Conservation (phyloP, 2,113 vertebrate genomes). For the Oenanthe oenanthe region DNA sequence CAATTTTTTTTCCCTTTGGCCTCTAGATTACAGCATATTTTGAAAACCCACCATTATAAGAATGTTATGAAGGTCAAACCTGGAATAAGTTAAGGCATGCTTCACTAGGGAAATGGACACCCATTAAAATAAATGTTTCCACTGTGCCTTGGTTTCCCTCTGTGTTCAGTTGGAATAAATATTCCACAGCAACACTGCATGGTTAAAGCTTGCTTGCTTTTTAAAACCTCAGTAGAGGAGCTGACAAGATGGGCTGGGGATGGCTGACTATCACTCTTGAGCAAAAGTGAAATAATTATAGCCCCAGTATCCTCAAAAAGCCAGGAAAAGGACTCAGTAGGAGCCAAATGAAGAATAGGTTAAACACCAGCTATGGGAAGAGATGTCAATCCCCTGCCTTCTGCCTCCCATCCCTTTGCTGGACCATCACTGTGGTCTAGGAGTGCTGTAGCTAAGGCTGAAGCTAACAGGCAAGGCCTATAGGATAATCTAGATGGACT, state of each 20-base stretch:
- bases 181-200: background rate
- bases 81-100: background rate
- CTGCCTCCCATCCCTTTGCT: background rate
- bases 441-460: background rate
- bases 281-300: background rate
- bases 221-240: background rate
- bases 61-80: background rate
- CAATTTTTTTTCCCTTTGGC: background rate
- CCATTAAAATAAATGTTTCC: background rate
- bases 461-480: background rate
- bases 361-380: background rate
- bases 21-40: background rate
- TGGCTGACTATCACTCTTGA: background rate
- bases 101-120: background rate
- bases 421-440: background rate
- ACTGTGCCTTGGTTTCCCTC: background rate
- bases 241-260: background rate
- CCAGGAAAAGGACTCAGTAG: background rate
- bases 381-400: background rate
- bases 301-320: background rate
- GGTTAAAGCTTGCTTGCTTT: background rate
- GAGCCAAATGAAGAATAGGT: background rate
- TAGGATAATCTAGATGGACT: background rate
- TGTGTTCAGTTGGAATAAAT: background rate
- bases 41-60: background rate